Evolutionary conservation across 2,888 invertebrate species (phyloP), one percentile per base, ranked within the genome.

Genomic region (Drosophila siamana): DNA sequence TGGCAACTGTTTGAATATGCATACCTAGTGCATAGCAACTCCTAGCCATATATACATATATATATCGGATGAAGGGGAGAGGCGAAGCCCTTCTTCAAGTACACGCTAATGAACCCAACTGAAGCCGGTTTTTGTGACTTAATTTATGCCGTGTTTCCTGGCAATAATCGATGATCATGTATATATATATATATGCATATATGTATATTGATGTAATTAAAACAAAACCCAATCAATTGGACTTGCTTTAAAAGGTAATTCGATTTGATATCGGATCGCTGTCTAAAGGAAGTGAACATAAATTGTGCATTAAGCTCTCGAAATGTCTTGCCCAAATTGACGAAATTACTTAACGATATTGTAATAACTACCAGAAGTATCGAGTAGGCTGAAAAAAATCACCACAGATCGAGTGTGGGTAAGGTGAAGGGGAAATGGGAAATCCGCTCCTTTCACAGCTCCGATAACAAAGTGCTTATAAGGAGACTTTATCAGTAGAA

Each of bases 141-240:
- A 80, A 84, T 88, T 86, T 78, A 86, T 71, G 75, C 38, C 46
- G 11, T 22, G 63, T 61, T 84, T 84, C 84, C 84, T 88, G 85
- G 63, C 57, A 59, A 64, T 41, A 68, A 83, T 56, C 65, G 43
- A 3, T 3, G 1, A 19, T 3, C 33, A 52, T 28, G 38, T 9
- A 15, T 54, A 38, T 41, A 28, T 46, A 56, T 28, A 36, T 30
- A 52, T 36, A 33, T 57, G 24, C 61, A 30, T 47, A 60, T 41
- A 41, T 40, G 22, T 8, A 41, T 30, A 41, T 44, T 26, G 65
- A 33, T 56, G 52, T 56, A 74, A 74, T 61, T 46, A 26, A 61
- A 50, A 61, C 63, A 62, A 73, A 62, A 51, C 54, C 33, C 48
- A 50, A 47, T 64, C 56, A 16, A 33, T 52, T 51, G 22, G 36